phyloP scores from a whole-genome alignment of 2,797 vertebrate genomes.

The Oreochromis mossambicus region DNA sequence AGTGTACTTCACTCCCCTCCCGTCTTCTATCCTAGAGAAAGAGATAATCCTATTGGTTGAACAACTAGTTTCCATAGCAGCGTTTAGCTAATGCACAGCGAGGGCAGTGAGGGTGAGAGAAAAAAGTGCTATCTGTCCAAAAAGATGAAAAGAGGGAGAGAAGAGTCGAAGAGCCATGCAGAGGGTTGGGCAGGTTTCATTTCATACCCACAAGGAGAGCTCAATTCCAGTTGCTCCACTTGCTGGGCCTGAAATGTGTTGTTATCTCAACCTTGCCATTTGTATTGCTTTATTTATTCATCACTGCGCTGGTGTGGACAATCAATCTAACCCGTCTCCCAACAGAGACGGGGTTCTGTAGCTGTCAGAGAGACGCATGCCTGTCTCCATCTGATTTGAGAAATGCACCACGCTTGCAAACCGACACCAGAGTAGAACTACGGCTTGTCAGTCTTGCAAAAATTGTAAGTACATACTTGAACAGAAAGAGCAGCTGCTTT shows the following conservation, averaged over 20 bases:
- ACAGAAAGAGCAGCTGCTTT: slow-evolving; percentile 57
- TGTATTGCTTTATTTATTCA: slow-evolving; percentile 70
- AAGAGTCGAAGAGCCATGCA: background rate
- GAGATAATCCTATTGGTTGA: slow-evolving; percentile 58
- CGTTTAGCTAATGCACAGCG: slow-evolving; percentile 64
- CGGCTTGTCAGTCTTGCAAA: slow-evolving; percentile 11
- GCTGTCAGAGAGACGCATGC: slow-evolving; percentile 30
- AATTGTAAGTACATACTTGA: slow-evolving; percentile 19
- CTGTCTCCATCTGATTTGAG: slow-evolving; percentile 43
- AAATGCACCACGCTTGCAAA: slow-evolving; percentile 48
- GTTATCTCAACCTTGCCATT: slow-evolving; percentile 59
- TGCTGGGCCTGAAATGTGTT: slow-evolving; percentile 20
- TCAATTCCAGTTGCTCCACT: slow-evolving; percentile 13
- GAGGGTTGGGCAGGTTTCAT: slow-evolving; percentile 11
- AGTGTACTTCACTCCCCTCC: slow-evolving; percentile 30
- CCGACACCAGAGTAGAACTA: slow-evolving; percentile 29
- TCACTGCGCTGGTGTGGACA: slow-evolving; percentile 39
- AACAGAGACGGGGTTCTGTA: slow-evolving; percentile 37
- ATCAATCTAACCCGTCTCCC: slow-evolving; percentile 64
- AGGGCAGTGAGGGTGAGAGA: slow-evolving; percentile 47
- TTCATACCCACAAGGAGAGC: slow-evolving; percentile 28
- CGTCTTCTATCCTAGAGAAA: slow-evolving; percentile 27
- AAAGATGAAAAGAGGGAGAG: slow-evolving; percentile 52
- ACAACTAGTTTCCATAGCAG: slow-evolving; percentile 68
- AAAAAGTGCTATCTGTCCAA: slow-evolving; percentile 55